These are phyloP conservation scores for Trematocara macrostoma DNA, from an alignment of 2,113 vertebrate species.

Conservation along the genomic window DNA sequence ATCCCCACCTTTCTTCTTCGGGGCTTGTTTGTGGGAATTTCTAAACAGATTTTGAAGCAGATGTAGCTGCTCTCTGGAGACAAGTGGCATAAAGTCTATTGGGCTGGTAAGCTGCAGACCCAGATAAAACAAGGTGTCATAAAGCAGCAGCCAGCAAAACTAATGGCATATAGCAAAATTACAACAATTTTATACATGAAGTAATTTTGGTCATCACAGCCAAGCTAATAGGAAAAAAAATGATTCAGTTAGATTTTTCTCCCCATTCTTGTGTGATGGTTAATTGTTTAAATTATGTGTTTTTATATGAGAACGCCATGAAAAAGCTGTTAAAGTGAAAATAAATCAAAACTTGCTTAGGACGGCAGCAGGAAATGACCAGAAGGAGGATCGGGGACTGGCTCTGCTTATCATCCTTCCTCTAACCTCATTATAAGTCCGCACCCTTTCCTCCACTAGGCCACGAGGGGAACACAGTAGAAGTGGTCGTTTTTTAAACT, in stretches of 20 bases:
- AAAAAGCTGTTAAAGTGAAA: not conserved
- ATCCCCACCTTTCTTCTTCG: not conserved
- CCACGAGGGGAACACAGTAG: not conserved
- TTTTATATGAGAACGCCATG: not conserved
- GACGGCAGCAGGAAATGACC: not conserved
- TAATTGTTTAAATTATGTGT: not conserved
- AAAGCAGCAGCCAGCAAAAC: not conserved
- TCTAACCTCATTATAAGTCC: not conserved
- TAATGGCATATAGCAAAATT: not conserved
- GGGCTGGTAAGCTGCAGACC: not conserved
- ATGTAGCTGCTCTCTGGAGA: not conserved
- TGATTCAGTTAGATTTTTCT: not conserved
- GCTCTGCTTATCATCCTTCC: slow-evolving; percentile 12
- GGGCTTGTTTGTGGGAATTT: not conserved
- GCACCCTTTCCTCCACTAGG: slow-evolving; percentile 24
- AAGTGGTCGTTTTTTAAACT: not conserved
- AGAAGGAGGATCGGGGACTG: not conserved
- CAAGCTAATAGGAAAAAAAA: not conserved
- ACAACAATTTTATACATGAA: not conserved
- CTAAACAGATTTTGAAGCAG: not conserved
- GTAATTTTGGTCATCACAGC: not conserved
- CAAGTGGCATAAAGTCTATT: not conserved
- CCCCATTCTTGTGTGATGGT: not conserved
- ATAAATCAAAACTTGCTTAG: not conserved
- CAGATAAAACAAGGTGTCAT: not conserved